Conservation (phyloP, 2,888 invertebrate species). For the Sarcophaga subvicina region DNA sequence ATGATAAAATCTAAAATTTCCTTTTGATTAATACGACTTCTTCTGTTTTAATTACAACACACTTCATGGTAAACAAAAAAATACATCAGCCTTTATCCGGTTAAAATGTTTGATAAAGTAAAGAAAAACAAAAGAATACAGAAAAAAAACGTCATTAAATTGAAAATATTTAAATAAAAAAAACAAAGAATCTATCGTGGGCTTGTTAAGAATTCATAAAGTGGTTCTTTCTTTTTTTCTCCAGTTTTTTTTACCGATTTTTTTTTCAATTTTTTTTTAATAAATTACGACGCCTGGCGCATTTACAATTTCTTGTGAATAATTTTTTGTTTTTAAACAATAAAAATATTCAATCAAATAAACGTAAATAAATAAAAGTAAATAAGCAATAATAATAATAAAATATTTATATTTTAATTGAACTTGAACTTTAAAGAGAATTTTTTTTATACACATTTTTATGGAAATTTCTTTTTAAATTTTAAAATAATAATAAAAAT, state of each 20-base stretch:
- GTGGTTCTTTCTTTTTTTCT: slow-evolving; percentile 29
- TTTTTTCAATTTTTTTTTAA: no score
- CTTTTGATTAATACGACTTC: no score
- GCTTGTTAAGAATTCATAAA: slow-evolving; percentile 58
- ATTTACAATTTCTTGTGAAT: slow-evolving; percentile 57
- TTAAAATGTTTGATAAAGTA: no score
- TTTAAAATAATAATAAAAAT: no score
- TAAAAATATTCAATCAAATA: not conserved
- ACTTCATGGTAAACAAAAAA: no score
- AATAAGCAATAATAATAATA: slow-evolving; percentile 28
- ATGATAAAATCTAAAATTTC: no score
- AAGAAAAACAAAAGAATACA: no score
- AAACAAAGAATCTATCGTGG: not conserved
- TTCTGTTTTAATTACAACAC: no score
- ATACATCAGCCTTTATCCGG: no score
- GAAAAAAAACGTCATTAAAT: no score
- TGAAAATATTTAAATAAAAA: no score
- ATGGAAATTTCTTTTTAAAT: no score
- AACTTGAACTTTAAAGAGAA: slow-evolving; percentile 64
- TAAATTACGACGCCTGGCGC: slow-evolving; percentile 36
- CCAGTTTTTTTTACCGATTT: not conserved
- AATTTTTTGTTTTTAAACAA: not conserved
- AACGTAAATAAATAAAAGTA: slow-evolving; percentile 45
- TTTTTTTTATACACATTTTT: not conserved
- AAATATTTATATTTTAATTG: slow-evolving; percentile 41